Evolutionary conservation across 2,797 vertebrate species (phyloP).

Genomic region (Parambassis ranga): DNA sequence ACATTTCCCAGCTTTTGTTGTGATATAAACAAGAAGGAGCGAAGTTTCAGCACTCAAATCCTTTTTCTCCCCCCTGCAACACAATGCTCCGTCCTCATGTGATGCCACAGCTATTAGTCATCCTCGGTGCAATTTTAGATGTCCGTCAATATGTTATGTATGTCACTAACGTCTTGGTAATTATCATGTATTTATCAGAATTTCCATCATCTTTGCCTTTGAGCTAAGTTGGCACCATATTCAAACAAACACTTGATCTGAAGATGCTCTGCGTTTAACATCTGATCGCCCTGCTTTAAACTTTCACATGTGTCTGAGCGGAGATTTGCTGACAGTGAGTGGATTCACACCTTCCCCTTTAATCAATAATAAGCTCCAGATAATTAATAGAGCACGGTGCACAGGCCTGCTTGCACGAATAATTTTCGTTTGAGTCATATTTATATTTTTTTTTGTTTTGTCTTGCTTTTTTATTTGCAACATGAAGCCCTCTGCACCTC

Average conservation of each 20-base stretch:
- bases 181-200: slow-evolving; percentile 26
- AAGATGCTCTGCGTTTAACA: neutral
- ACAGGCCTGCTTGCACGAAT: neutral
- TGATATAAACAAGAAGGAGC: slow-evolving; percentile 26
- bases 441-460: neutral
- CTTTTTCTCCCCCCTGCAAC: slow-evolving; percentile 20
- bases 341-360: neutral
- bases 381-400: neutral
- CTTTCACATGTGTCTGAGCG: neutral
- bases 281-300: neutral
- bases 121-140: neutral
- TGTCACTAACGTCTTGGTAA: slow-evolving; percentile 5
- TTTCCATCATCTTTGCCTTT: slow-evolving; percentile 26
- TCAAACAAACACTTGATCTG: slow-evolving; percentile 22
- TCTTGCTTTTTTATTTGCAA: slow-evolving; percentile 21
- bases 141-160: slow-evolving; percentile 12
- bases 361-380: slow-evolving; percentile 13
- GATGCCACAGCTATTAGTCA: neutral
- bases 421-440: neutral
- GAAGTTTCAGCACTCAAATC: neutral
- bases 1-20: slow-evolving; percentile 19
- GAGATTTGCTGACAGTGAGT: neutral
- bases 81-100: slow-evolving; percentile 24
- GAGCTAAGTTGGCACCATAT: slow-evolving; percentile 31
- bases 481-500: too few species aligned